phyloP scores from a whole-genome alignment of 1,140 invertebrate species.

The Battus philenor region DNA sequence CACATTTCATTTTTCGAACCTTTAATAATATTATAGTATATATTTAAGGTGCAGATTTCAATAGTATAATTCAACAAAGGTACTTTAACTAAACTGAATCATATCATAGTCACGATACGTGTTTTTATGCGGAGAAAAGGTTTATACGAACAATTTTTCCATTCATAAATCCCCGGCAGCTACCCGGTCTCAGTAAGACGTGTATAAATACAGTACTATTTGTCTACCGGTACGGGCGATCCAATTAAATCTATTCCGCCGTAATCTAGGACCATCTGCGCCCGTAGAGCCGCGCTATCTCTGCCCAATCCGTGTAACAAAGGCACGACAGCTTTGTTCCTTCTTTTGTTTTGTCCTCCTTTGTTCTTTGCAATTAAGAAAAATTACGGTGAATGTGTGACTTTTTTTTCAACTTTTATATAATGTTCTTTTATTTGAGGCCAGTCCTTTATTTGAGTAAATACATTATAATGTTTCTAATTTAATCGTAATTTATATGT shows the following conservation, averaged over 20 bases:
- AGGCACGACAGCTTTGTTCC: conserved; percentile 1
- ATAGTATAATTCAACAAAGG: too few relatives aligned
- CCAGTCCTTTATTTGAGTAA: too few relatives aligned
- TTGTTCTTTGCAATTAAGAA: conserved; percentile 7
- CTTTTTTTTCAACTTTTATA: too few relatives aligned
- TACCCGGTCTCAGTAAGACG: conserved; percentile 30
- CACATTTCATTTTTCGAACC: too few relatives aligned
- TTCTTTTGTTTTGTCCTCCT: conserved; percentile 5
- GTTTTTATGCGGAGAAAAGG: too few relatives aligned
- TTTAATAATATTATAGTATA: too few relatives aligned
- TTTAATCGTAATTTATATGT: too few relatives aligned
- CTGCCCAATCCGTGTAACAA: conserved; percentile 14
- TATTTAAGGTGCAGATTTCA: too few relatives aligned
- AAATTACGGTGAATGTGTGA: background rate
- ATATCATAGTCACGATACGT: too few relatives aligned
- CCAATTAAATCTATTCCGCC: conserved; percentile 36
- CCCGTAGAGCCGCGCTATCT: conserved; percentile 16
- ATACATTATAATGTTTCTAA: too few relatives aligned
- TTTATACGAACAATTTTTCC: conserved; percentile 5
- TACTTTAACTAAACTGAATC: too few relatives aligned
- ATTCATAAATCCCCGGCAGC: conserved; percentile 9
- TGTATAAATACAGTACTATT: conserved; percentile 41
- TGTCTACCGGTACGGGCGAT: conserved; percentile 25
- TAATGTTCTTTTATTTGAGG: too few relatives aligned
- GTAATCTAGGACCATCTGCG: conserved; percentile 35